Evolutionary conservation across 2,888 invertebrate species (phyloP), one percentile per base, ranked within the genome.

Genomic region (Lymantria dispar): DNA sequence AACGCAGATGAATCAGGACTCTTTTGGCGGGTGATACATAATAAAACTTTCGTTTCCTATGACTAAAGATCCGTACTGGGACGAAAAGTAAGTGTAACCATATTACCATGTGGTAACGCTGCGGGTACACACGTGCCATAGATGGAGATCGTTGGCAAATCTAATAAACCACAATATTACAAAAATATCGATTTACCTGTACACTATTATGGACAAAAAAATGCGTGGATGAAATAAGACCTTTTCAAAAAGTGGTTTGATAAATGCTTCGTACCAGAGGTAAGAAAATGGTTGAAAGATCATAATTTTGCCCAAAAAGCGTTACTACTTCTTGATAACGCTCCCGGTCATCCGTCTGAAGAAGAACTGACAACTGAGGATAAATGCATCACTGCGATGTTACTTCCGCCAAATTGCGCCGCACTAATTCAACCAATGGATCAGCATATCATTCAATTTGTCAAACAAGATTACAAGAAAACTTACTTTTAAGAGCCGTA

Each of bases 341-440:
- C 44, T 33, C 49, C 45, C 29, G 49, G 62, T 47, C 67, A 67
- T 62, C 67, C 63, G 47, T 51, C 52, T 50, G 62, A 54, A 57
- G 56, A 60, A 46, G 56, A 72, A 62, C 62, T 74, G 50, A 62
- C 60, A 54, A 64, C 69, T 42, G 60, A 62, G 49, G 48, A 43
- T 39, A 15, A 15, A 29, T 13, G 14, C 29, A 42, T 49, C 30
- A 22, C 41, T 41, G 42, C 37, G 29, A 33, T 45, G 45, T 45
- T 42, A 13, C 29, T 50, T 15, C 50, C 40, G n/a, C 50, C 50
- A 69, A 68, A 68, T 15, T 63, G 62, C 64, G 64, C 62, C 40
- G 60, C 74, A 52, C 53, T 69, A 53, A 68, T 74, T 54, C 70
- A 73, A 67, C 72, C 70, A 22, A 72, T 75, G 70, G 70, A 73